Evolutionary conservation across 1,140 invertebrate genomes (phyloP).

Genomic region (Mizuhopecten yessoensis): DNA sequence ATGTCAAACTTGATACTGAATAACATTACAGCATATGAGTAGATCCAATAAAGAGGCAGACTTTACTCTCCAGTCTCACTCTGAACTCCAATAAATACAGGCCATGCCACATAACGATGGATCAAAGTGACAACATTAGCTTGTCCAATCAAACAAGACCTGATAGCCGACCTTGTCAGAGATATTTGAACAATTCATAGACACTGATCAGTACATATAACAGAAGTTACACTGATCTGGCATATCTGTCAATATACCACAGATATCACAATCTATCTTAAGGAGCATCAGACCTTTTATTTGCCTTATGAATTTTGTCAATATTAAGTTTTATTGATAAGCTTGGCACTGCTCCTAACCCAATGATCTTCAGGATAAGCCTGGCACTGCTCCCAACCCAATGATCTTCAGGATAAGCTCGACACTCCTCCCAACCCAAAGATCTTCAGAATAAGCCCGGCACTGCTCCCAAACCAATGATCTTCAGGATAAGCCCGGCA

Average conservation of each 20-base stretch:
- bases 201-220: background rate
- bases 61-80: background rate
- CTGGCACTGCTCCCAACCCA: too few species aligned
- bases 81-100: background rate
- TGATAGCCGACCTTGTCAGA: background rate
- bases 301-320: background rate
- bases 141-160: background rate
- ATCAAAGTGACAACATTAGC: background rate
- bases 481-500: too few species aligned
- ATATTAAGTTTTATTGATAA: background rate
- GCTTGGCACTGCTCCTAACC: too few species aligned
- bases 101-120: background rate
- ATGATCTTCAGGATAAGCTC: too few species aligned
- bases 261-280: background rate
- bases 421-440: too few species aligned
- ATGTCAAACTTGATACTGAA: background rate
- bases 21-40: background rate
- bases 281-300: background rate
- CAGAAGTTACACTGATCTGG: background rate
- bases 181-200: conserved; percentile 2
- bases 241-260: background rate
- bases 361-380: too few species aligned
- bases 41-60: background rate
- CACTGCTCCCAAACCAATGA: too few species aligned
- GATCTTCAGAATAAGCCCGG: too few species aligned